Base-by-base conservation (phyloP, 2,113 vertebrate genomes). In the Rhinogobius similis region DNA sequence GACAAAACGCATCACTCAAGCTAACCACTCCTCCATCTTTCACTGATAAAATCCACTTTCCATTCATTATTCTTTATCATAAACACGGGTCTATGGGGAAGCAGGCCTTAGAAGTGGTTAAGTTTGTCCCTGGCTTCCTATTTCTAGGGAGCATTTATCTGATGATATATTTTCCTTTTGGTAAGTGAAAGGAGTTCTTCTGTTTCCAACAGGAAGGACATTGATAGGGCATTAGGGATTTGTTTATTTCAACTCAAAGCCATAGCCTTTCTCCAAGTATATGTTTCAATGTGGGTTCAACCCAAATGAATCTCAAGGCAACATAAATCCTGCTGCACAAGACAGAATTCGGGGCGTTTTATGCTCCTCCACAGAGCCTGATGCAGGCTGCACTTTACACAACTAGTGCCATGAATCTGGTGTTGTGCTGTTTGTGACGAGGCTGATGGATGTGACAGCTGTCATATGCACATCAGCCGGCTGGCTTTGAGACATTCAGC, bases 181-280 rank as follows among this genome's bases (percentile, higher is more conserved):
- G 86, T 88, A 90, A 89, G 86, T 86, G 85, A 91, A 90, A 86
- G 79, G 80, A 89, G 84, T 88, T 87, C 88, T 89, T 89, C 84
- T 81, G 82, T 87, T 85, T 86, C 79, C 81, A 91, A 88, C 79
- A 92, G 90, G 86, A 93, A 92, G 81, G 87, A 91, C 89, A 87
- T 79, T 88, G 90, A 92, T 91, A 89, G 89, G 86, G 72, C 89
- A 90, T 92, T 86, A 87, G 89, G 89, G 90, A 91, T 92, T 92
- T 92, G 87, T 89, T 90, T 87, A 92, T 91, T 90, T 89, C 85
- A 86, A 89, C 85, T 91, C 79, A 86, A 91, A 91, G 81, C 83
- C 86, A 78, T 71, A 82, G 81, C 81, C 85, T 86, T 91, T 86
- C 90, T 85, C 84, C 84, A 77, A 86, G 85, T 84, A 82, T 86